Percentiles rank a stretch among this genome's conserved stretches.
Evolutionary conservation across 2,888 invertebrate genomes (phyloP).

Genomic region (Pristionchus maxplancki): DNA sequence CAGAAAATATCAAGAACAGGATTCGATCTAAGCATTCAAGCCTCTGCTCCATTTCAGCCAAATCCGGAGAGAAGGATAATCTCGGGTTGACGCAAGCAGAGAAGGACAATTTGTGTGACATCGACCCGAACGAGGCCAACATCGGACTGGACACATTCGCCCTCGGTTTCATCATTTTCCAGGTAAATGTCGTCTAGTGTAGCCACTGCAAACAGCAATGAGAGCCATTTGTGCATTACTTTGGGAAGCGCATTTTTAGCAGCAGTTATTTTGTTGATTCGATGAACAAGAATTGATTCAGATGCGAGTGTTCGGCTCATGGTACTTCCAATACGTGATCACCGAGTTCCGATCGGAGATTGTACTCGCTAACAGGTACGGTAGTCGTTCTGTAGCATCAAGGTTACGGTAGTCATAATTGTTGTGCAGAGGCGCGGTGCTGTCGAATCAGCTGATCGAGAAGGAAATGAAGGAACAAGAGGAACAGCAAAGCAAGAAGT

Average conservation of each 20-base stretch:
- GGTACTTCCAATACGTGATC: conserved; percentile 96
- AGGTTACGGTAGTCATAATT: background rate
- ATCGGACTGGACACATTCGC: conserved; percentile 96
- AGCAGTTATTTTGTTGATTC: too few species aligned
- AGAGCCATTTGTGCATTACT: background rate
- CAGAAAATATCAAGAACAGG: too few species aligned
- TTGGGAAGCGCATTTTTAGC: background rate
- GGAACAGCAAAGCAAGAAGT: conserved; percentile 88
- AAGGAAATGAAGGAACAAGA: conserved; percentile 92
- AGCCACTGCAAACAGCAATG: too few species aligned
- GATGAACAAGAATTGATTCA: background rate
- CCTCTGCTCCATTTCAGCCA: background rate
- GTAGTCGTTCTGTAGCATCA: background rate
- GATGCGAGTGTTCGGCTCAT: conserved; percentile 91
- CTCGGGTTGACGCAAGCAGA: background rate
- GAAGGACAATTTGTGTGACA: conserved; percentile 76
- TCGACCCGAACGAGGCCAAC: conserved; percentile 89
- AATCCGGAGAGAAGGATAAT: background rate
- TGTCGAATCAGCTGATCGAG: conserved; percentile 92
- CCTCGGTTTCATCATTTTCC: conserved; percentile 92
- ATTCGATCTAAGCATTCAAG: background rate
- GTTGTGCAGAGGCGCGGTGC: conserved; percentile 88
- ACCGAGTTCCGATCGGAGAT: conserved; percentile 96
- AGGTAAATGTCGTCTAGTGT: conserved; percentile 78
- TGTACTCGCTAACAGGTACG: conserved; percentile 87